Conservation (phyloP, 2,113 vertebrate genomes). For the Chaenocephalus aceratus region DNA sequence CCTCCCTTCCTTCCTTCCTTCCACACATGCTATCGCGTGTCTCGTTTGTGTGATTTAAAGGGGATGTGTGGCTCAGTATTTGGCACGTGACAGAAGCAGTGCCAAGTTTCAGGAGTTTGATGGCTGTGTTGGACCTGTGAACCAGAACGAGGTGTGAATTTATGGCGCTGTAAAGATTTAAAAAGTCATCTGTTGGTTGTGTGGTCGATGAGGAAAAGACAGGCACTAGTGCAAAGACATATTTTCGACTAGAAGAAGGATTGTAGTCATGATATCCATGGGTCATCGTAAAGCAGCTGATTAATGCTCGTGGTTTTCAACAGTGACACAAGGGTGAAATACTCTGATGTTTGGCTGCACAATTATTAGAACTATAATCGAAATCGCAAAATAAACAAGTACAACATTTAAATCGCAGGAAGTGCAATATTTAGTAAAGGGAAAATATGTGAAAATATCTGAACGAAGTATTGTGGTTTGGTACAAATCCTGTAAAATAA, state of each 20-base stretch:
- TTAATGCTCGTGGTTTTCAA: too few species aligned
- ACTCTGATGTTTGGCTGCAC: too few species aligned
- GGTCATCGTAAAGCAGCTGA: too few species aligned
- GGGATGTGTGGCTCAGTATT: constrained; percentile 1
- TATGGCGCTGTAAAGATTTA: background rate
- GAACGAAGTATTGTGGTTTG: too few species aligned
- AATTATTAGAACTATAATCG: too few species aligned
- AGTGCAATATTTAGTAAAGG: too few species aligned
- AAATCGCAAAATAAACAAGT: too few species aligned
- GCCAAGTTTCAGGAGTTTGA: background rate
- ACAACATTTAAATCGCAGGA: too few species aligned
- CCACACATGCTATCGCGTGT: constrained; percentile 2
- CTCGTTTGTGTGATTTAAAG: constrained; percentile 42
- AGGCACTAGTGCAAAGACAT: background rate
- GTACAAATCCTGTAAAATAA: too few species aligned
- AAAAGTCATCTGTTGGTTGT: background rate
- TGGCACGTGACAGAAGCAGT: background rate
- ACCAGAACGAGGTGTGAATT: background rate
- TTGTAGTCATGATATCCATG: background rate
- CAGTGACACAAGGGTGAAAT: too few species aligned
- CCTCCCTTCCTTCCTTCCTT: constrained; percentile 19
- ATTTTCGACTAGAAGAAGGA: background rate
- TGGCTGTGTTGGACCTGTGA: background rate
- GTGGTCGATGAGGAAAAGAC: background rate
- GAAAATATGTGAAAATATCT: too few species aligned